Conservation (phyloP, 2,888 invertebrate species). For the Sesia bembeciformis region DNA sequence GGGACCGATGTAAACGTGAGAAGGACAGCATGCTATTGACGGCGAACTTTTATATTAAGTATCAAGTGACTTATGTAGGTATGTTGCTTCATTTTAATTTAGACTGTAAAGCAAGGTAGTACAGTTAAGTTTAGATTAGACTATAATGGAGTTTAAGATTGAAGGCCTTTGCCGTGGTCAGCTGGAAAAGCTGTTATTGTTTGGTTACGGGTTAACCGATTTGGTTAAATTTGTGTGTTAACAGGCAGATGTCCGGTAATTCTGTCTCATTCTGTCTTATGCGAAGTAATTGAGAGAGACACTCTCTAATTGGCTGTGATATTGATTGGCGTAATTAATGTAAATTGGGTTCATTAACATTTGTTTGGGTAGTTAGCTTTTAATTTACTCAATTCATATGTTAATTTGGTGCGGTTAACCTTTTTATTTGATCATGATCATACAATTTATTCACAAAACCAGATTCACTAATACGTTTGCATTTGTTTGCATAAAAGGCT, state of each 20-base stretch:
- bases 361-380: conserved; percentile 1
- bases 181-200: conserved; percentile 72
- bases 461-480: too few species aligned
- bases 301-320: conserved; percentile 43
- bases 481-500: too few species aligned
- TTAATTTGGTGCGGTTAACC: not conserved
- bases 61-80: conserved; percentile 15
- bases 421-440: too few species aligned
- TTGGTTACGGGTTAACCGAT: conserved; percentile 72
- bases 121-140: conserved; percentile 15
- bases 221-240: conserved; percentile 71
- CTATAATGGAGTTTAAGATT: conserved; percentile 9
- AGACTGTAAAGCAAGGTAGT: not conserved
- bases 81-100: conserved; percentile 7
- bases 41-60: conserved; percentile 9
- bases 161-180: conserved; percentile 37
- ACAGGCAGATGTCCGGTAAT: conserved; percentile 59
- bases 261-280: conserved; percentile 32
- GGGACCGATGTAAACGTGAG: conserved; percentile 41
- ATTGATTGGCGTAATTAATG: conserved; percentile 58
- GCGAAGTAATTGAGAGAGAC: conserved; percentile 21
- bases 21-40: conserved; percentile 51
- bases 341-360: conserved; percentile 35
- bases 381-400: not conserved
- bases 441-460: too few species aligned